Conservation (phyloP, 1,140 invertebrate genomes). For the Drosophila fuyamai region DNA sequence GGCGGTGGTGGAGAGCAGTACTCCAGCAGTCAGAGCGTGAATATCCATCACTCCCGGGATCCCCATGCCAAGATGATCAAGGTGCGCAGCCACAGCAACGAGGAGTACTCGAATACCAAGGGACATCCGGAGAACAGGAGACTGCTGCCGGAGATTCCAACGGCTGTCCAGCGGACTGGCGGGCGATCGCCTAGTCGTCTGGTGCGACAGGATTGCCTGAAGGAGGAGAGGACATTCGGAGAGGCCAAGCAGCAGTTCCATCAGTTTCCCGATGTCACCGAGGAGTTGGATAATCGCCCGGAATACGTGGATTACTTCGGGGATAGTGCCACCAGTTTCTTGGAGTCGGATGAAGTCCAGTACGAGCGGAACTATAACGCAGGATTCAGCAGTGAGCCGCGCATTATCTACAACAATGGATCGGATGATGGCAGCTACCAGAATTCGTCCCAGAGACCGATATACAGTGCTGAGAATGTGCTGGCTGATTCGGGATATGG, state of each 20-base stretch:
- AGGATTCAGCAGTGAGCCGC: conserved; percentile 80
- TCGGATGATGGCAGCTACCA: conserved; percentile 68
- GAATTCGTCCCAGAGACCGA: conserved; percentile 51
- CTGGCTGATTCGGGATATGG: conserved; percentile 48
- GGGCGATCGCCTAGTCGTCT: conserved; percentile 78
- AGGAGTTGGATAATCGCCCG: conserved; percentile 67
- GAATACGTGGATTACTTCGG: conserved; percentile 83
- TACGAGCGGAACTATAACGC: conserved; percentile 81
- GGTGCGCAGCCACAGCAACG: conserved; percentile 84
- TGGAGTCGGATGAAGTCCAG: conserved; percentile 81
- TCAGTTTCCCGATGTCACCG: conserved; percentile 78
- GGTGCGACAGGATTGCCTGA: conserved; percentile 81
- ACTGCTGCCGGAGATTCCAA: conserved; percentile 80
- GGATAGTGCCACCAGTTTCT: conserved; percentile 74
- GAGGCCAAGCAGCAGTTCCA: conserved; percentile 84
- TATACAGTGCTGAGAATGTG: conserved; percentile 77
- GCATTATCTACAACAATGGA: conserved; percentile 82
- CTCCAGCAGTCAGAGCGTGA: conserved; percentile 83
- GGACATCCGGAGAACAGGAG: conserved; percentile 68
- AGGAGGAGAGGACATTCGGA: conserved; percentile 82
- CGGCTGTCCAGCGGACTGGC: conserved; percentile 42
- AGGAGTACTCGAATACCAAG: conserved; percentile 81
- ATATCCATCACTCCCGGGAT: conserved; percentile 77
- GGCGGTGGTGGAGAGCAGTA: conserved; percentile 75
- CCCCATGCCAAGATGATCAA: conserved; percentile 84